Base-by-base conservation (phyloP, 2,113 vertebrate species). In the Pholis gunnellus region DNA sequence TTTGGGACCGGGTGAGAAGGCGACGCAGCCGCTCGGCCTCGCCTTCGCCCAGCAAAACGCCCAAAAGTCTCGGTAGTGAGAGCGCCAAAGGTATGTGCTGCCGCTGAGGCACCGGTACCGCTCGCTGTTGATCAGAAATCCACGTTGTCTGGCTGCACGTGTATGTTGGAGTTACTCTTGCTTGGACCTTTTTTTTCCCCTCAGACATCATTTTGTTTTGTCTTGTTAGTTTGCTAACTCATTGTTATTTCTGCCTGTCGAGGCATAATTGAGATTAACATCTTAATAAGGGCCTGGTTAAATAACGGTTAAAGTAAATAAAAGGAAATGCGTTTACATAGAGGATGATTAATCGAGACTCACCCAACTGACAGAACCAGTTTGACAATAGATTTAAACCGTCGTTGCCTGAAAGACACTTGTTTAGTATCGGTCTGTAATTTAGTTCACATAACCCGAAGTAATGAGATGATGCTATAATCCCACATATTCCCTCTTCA, bases 1-100 rank as follows among this genome's bases (percentile, higher is more conserved):
- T 92, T 34, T 93, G 89, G 91, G 87, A 92, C 64, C 40, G 65
- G 75, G 78, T 88, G 74, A 83, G 90, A n/a, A 72, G 90, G 87
- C 82, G 75, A 27, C 85, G 86, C 66, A 87, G 86, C 54, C 84
- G 86, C 0, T 93, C 90, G 0, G 75, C 66, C 34, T 94, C 88
- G 2, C 91, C 94, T 15, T 86, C 82, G 1, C 87, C 88, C 57
- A 78, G 73, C 46, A 87, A 89, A 82, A 87, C 74, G 7, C 82
- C 73, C n/a, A 81, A 81, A 64, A 90, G 85, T 59, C 90, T 85
- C 7, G 73, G 68, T 90, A 85, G 80, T 57, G 36, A 85, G 40
- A 52, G 44, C 5, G 50, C 34, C n/a, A 85, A 85, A 92, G 94
- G 93, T 94, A 93, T 34, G 87, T 54, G 79, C 40, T 80, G 0